Conservation (phyloP, 1,140 invertebrate species). For the Hycleus cichorii region DNA sequence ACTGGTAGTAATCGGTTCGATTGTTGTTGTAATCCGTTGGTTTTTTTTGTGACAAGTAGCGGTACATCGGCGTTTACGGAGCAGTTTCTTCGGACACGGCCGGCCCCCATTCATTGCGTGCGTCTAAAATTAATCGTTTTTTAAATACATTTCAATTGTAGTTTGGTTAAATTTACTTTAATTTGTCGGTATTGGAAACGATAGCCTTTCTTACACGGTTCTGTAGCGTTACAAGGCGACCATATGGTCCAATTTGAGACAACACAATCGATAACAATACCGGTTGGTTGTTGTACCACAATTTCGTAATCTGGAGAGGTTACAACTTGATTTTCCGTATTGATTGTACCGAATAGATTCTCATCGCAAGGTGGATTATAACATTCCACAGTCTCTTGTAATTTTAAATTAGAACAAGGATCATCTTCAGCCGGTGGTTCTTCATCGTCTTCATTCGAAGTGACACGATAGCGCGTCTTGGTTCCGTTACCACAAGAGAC, state of each 20-base stretch:
- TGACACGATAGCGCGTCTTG: slow-evolving; percentile 27
- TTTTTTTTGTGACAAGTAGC: slow-evolving; percentile 30
- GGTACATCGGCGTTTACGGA: slow-evolving; percentile 45
- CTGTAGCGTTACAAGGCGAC: slow-evolving; percentile 49
- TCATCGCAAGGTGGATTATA: slow-evolving; percentile 7
- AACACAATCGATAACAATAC: slow-evolving; percentile 46
- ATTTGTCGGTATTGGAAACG: slow-evolving; percentile 43
- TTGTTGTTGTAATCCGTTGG: not conserved
- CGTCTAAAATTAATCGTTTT: slow-evolving; percentile 6
- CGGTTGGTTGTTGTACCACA: not conserved
- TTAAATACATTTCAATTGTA: slow-evolving; percentile 23
- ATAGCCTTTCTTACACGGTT: slow-evolving; percentile 49
- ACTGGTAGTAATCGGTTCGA: no score
- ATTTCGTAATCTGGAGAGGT: not conserved
- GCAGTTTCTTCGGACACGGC: slow-evolving; percentile 54
- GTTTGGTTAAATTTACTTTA: slow-evolving; percentile 29
- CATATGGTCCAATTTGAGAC: slow-evolving; percentile 55
- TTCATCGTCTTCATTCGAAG: slow-evolving; percentile 31
- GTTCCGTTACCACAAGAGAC: slow-evolving; percentile 68
- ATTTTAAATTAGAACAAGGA: slow-evolving; percentile 28
- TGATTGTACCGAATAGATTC: not conserved
- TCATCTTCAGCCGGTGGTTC: slow-evolving; percentile 10
- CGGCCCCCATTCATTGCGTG: slow-evolving; percentile 59
- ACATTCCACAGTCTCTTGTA: slow-evolving; percentile 41
- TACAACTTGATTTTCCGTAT: not conserved